Evolutionary conservation across 2,888 invertebrate genomes (phyloP), one percentile per base, ranked within the genome.

Genomic region (Leistus spinibarbis): DNA sequence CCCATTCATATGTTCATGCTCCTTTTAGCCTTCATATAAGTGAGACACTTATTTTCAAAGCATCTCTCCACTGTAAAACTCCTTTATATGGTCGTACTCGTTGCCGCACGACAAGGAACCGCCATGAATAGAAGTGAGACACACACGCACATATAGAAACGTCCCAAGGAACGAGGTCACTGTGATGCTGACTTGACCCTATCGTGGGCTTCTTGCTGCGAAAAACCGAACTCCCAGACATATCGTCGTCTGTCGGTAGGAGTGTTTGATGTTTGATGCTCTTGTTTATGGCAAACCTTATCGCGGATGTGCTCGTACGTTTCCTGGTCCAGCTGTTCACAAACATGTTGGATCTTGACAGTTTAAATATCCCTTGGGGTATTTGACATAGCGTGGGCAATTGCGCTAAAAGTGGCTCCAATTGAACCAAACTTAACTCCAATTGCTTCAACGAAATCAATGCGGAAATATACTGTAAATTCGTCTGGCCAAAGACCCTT

Each of bases 91-190:
- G 4, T 40, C 40, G 40, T 40, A 40, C 40, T 40, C 13, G 40
- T 40, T 40, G 7, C 10, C 40, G 40, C 40, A 40, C 7, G 40
- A 40, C 40, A 40, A 40, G 40, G 40, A 40, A 40, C 40, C 40
- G 40, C 7, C 1, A 40, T 40, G 13, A 40, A 40, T 10, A 40
- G 40, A n/a, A 40, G 40, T 5, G 40, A 40, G 40, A n/a, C 1
- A 40, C 5, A 40, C n/a, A n/a, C n/a, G n/a, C n/a, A 13, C 7
- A 40, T 40, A 40, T 40, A 69, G 69, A 62, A 23, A 62, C 69
- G 69, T 62, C 69, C 57, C 24, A 40, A 69, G 69, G 69, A 69
- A 69, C 60, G 69, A 69, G 69, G 69, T 69, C 69, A 69, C 57
- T 19, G 19, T 9, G 16, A 57, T 19, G 17, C 9, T 19, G 19